Evolutionary conservation across 2,888 invertebrate species (phyloP), one percentile per base, ranked within the genome.

Genomic region (Yponomeuta cagnagella): DNA sequence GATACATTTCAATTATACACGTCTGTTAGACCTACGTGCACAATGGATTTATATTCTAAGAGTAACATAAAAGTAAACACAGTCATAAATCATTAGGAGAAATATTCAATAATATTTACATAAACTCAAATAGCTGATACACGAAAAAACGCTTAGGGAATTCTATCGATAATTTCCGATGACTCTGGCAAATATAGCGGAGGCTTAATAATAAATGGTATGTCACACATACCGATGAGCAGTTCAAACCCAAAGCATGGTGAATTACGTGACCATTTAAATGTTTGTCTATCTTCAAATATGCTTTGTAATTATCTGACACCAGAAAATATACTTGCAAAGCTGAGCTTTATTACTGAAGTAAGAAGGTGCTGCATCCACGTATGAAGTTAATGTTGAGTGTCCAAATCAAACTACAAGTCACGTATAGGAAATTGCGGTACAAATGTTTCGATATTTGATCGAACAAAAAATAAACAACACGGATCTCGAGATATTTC

Each of bases 241-340:
- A 58, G 12, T 58, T 15, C 52, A 2, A 58, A 15, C 15, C 15
- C 1, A 4, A 58, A 2, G 52, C 74, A 73, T 72, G 73, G 74
- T 73, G 72, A 74, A 75, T 75, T 76, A 76, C 76, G 75, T 76
- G 74, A 74, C 74, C 73, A 72, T 74, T 74, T 74, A 73, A 71
- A 70, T 69, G 72, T 74, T 74, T 74, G 70, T 69, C 73, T 70
- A 74, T 75, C 76, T 75, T 72, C 74, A 68, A 68, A 68, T 48
- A 23, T 68, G 68, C 68, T 31, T 10, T 48, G 52, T 68, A 52
- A 52, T 48, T 31, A 30, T 37, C 15, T 31, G 33, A 68, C 66
- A 15, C 33, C 23, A 66, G 48, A 31, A 67, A 68, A 72, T 68
- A 31, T 15, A 58, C 52, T 33, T 5, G 15, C 52, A 8, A 58